phyloP scores from a whole-genome alignment of 2,113 vertebrate genomes.

The Colaptes auratus region DNA sequence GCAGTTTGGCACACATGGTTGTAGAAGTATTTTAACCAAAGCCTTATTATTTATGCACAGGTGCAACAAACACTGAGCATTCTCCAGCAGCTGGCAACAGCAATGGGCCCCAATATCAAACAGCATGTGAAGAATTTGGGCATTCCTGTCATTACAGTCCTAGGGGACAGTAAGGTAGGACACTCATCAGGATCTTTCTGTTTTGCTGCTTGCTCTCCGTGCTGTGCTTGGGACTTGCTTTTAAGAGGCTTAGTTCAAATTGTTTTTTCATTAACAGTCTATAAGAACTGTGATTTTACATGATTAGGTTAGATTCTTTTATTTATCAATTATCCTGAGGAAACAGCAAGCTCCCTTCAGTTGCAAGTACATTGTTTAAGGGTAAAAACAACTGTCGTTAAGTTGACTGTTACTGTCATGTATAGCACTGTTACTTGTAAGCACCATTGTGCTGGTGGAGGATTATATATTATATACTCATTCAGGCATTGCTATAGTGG shows the following conservation, averaged over 20 bases:
- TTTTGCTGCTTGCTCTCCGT: neutral
- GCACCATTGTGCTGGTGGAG: neutral
- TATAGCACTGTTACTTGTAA: neutral
- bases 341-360: neutral
- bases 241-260: neutral
- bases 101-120: slow-evolving; percentile 93
- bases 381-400: neutral
- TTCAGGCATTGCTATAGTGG: neutral
- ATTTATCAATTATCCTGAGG: neutral
- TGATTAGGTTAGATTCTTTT: neutral
- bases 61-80: slow-evolving; percentile 94
- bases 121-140: slow-evolving; percentile 93
- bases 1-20: neutral
- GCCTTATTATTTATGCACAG: slow-evolving; percentile 67
- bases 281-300: neutral
- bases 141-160: slow-evolving; percentile 89
- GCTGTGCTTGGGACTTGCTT: neutral
- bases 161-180: slow-evolving; percentile 96
- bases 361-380: neutral
- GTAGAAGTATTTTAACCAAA: neutral
- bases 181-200: neutral
- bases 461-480: neutral
- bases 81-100: slow-evolving; percentile 90
- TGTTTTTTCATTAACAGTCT: neutral
- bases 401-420: neutral